Percentiles rank a stretch among this genome's conserved stretches.
Conservation (phyloP, 2,113 vertebrate species). For the Macrotus californicus region DNA sequence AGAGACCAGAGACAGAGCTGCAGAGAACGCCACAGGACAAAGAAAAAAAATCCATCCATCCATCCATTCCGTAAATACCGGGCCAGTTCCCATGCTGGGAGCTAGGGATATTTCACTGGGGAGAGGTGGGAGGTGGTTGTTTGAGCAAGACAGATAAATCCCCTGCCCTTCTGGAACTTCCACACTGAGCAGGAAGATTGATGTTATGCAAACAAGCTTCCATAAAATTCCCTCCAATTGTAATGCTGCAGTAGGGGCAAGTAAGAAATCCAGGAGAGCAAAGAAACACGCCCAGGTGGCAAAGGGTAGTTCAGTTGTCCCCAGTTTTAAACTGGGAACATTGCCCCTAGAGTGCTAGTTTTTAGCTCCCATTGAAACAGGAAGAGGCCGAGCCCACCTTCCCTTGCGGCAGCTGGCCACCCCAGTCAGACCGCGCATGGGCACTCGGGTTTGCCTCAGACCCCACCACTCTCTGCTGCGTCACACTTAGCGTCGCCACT, state of each 20-base stretch:
- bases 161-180: not conserved
- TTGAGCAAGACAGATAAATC: not conserved
- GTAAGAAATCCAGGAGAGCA: not conserved
- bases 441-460: not conserved
- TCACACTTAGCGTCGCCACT: not conserved
- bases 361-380: not conserved
- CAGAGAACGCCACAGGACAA: not conserved
- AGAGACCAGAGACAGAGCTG: not conserved
- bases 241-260: not conserved
- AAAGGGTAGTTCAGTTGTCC: not conserved
- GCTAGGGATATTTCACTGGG: not conserved
- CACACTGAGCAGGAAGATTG: not conserved
- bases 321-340: not conserved
- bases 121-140: fast-evolving
- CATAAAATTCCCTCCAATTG: not conserved
- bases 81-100: not conserved
- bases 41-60: not conserved
- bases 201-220: not conserved
- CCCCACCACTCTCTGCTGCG: not conserved
- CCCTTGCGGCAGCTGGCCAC: not conserved
- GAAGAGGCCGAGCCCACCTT: not conserved
- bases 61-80: not conserved
- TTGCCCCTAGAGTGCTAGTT: not conserved
- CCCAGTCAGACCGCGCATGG: not conserved
- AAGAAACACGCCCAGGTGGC: not conserved